Evolutionary conservation across 1,140 invertebrate genomes (phyloP).

Genomic region (Linepithema humile): DNA sequence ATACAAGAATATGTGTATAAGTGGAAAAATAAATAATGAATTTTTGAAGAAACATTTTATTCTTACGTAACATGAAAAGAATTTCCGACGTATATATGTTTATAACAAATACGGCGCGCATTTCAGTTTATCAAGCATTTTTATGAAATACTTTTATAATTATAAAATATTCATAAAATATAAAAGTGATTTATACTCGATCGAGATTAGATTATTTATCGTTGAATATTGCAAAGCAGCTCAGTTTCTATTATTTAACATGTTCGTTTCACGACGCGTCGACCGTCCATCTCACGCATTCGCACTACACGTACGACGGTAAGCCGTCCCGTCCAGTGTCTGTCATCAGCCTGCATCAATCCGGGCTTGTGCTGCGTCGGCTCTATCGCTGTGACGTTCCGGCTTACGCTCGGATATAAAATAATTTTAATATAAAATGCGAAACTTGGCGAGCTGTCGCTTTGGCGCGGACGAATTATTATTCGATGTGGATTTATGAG

Average conservation of each 20-base stretch:
- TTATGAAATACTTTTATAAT: constrained; percentile 30
- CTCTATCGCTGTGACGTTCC: background rate
- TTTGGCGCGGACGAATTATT: background rate
- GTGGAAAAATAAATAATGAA: constrained; percentile 7
- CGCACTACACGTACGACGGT: background rate
- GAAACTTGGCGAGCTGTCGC: background rate
- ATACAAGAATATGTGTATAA: no score
- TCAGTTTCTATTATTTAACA: constrained; percentile 17
- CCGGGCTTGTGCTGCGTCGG: background rate
- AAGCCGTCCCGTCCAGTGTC: background rate
- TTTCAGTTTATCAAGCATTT: background rate
- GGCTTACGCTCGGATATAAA: constrained; percentile 3
- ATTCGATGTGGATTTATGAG: background rate
- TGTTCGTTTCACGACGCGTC: constrained; percentile 7
- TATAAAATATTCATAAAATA: no score
- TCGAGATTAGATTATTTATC: constrained; percentile 26
- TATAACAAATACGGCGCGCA: no score
- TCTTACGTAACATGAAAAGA: background rate
- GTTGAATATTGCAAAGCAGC: constrained; percentile 1
- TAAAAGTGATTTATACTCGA: background rate
- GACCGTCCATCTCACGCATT: constrained; percentile 15
- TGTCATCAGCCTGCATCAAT: constrained; percentile 41
- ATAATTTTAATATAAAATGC: constrained; percentile 29
- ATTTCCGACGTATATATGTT: no score
- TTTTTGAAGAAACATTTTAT: background rate